A percentile compares a stretch with the other conserved stretches of the same genome.
Conservation (phyloP, 2,888 invertebrate species). For the Tricholauxania praeusta region DNA sequence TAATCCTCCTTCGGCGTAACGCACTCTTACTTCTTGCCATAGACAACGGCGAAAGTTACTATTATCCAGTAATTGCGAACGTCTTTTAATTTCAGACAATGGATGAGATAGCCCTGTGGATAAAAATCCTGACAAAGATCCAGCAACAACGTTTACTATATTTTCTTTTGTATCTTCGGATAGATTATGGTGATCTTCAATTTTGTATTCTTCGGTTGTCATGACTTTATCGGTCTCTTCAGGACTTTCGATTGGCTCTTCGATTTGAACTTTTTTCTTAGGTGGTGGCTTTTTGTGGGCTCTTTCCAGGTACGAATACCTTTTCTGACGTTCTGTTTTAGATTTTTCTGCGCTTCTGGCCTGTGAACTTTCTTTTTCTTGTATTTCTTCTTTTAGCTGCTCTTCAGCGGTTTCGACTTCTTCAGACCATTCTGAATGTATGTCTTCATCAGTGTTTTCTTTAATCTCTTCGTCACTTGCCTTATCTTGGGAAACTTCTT, state of each 20-base stretch:
- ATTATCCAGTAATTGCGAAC: background rate
- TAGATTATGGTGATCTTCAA: background rate
- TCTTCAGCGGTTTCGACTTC: background rate
- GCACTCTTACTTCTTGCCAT: background rate
- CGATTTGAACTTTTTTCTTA: background rate
- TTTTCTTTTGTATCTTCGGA: background rate
- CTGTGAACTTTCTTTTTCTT: background rate
- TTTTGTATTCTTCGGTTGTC: background rate
- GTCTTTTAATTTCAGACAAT: constrained; percentile 24
- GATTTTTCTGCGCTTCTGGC: too few relatives aligned
- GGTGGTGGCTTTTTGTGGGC: background rate
- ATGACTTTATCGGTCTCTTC: background rate
- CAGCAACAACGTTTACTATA: constrained; percentile 17
- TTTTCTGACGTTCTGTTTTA: background rate
- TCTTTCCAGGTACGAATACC: too few relatives aligned
- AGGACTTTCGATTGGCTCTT: background rate
- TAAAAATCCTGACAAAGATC: constrained; percentile 11
- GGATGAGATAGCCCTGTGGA: constrained; percentile 24
- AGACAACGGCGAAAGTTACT: constrained; percentile 1
- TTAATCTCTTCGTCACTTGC: background rate
- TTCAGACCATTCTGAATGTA: background rate
- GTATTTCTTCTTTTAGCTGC: background rate
- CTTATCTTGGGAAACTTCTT: background rate
- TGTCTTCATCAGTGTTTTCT: background rate
- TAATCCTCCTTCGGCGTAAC: constrained; percentile 18